Base-by-base conservation (phyloP, 2,797 vertebrate genomes). In the Leontopithecus rosalia region DNA sequence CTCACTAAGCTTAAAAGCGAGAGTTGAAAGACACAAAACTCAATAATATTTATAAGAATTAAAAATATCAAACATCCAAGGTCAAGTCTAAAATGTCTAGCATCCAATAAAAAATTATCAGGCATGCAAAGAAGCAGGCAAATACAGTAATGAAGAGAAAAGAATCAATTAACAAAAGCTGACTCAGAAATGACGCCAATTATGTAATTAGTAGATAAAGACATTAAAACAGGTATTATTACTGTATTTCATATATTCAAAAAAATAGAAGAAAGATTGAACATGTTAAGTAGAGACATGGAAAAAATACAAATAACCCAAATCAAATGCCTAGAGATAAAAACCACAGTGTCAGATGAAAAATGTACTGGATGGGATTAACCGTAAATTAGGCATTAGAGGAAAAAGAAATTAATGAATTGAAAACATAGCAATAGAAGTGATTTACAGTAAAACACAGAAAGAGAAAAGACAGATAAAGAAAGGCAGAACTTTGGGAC, bases 81-180 rank as follows among this genome's bases (percentile, higher is more conserved):
- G 33, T 72, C 28, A 95, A 93, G 8, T 84, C 95, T 5, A 64
- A 76, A 94, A 92, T 93, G 48, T 84, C 76, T 94, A 19, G 20
- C 4, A 43, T n/a, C 22, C 50, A 76, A 57, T 70, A 89, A 79
- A 96, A 90, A 81, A 58, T 73, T 36, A 5, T 15, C 22, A 67
- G 36, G 13, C 33, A 39, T 91, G 19, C 2, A 39, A 93, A 93
- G 39, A 84, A 76, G 30, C 13, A 41, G 30, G 26, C 17, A 86
- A 72, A 64, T n/a, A 6, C 0, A 52, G 36, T 41, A 72, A 72
- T 17, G 17, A 28, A 12, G 39, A 84, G 30, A 39, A 88, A 84
- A 80, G n/a, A 84, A 91, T 43, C 8, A 72, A 72, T 19, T 2
- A 79, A 57, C 10, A 5, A 28, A 79, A 80, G 61, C 2, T 30